phyloP scores from a whole-genome alignment of 2,888 invertebrate species.

The Nomada ferruginata region DNA sequence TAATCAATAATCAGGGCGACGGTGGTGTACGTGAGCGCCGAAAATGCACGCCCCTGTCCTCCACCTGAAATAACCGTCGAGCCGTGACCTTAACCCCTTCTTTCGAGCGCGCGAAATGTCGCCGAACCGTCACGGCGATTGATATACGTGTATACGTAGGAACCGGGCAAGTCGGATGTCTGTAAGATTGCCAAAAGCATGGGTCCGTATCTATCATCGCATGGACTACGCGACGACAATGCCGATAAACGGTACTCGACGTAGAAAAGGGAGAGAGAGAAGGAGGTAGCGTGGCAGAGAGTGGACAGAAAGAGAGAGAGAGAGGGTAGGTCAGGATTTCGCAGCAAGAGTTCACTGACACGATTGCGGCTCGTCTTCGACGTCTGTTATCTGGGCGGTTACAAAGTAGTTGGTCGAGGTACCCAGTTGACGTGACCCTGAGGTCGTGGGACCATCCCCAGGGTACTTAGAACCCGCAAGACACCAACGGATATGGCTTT shows the following conservation, averaged over 20 bases:
- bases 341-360: slow-evolving; percentile 40
- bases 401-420: too few relatives aligned
- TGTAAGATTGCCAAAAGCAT: slow-evolving; percentile 50
- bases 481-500: too few relatives aligned
- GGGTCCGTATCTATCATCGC: slow-evolving; percentile 23
- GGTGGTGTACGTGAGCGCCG: neutral
- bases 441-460: too few relatives aligned
- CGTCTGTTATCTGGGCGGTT: neutral
- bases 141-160: slow-evolving; percentile 14
- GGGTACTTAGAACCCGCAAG: too few relatives aligned
- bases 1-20: slow-evolving; percentile 1
- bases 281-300: neutral
- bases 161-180: slow-evolving; percentile 15
- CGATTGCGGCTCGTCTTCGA: neutral
- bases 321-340: slow-evolving; percentile 31
- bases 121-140: slow-evolving; percentile 29
- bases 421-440: too few relatives aligned
- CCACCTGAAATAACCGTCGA: slow-evolving; percentile 42
- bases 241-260: slow-evolving; percentile 43
- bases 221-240: slow-evolving; percentile 32
- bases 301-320: neutral
- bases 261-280: neutral
- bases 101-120: slow-evolving; percentile 32
- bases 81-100: slow-evolving; percentile 55
- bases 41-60: neutral